Evolutionary conservation across 30 jellyfish, hydroid and myxozoan genomes (phyloP), one percentile per base, ranked within the genome.

Genomic region (Hydra vulgaris): DNA sequence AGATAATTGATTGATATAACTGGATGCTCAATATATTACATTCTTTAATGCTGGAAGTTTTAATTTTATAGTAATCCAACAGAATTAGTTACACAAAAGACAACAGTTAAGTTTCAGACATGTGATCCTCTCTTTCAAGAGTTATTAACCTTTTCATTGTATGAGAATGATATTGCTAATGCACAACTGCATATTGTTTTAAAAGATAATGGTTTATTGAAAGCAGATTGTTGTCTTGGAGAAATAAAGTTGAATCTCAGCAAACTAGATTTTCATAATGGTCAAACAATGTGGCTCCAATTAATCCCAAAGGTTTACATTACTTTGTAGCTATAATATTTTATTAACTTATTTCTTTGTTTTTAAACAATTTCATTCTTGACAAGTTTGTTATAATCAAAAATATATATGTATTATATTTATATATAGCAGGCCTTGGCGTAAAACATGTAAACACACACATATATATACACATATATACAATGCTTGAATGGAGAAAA

Each of bases 171-270:
- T 26, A 40, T 90, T 17, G 94, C 95, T 0, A 89, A 85, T 77
- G 82, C 97, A 22, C 78, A 61, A 69, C 76, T 90, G 61, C 66
- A 70, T 23, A 27, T 85, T 26, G 74, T 67, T 71, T 89, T 90
- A 0, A 85, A 95, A 95, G 90, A 85, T 79, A 90, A 90, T 79
- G 94, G 83, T 55, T 7, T 54, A 22, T 70, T 85, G n/a, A 27
- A 89, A 70, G 40, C 67, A 26, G 92, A 90, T 85, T 95, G 85
- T 76, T 90, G 86, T 70, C 86, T 90, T 24, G 97, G 97, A 12
- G 95, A 90, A 79, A 79, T 76, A 17, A 72, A 82, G 25, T 84
- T 90, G 74, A 87, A 85, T 27, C 86, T 90, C 18, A 85, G 84
- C 84, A 85, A 78, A 56, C 84, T 80, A 73, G 95, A 90, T 66